phyloP scores from a whole-genome alignment of 2,113 vertebrate species.

The Alethe castanea region DNA sequence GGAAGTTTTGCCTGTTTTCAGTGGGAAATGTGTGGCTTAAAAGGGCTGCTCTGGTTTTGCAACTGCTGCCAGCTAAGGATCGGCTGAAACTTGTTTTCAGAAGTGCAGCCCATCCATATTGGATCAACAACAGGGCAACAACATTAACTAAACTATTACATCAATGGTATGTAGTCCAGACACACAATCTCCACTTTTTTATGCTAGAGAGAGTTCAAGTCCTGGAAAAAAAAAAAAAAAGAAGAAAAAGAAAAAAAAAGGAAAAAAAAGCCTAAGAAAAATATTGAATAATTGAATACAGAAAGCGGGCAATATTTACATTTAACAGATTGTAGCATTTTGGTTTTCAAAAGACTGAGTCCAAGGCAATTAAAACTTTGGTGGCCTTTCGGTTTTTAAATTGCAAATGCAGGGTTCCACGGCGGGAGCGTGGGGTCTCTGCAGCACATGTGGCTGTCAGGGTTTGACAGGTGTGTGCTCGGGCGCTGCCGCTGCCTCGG shows the following conservation, averaged over 20 bases:
- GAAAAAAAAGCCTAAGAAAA: neutral
- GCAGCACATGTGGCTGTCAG: slow-evolving; percentile 65
- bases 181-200: neutral
- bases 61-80: neutral
- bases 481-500: slow-evolving; percentile 41
- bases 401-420: slow-evolving; percentile 2
- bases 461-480: slow-evolving; percentile 77
- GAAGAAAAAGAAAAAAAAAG: neutral
- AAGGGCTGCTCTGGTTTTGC: neutral
- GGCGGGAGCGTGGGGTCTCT: neutral
- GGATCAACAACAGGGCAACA: neutral
- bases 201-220: neutral
- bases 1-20: neutral
- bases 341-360: slow-evolving; percentile 20
- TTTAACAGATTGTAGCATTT: slow-evolving; percentile 53
- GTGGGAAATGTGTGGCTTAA: neutral
- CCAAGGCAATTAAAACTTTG: slow-evolving; percentile 54
- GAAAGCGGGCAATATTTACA: slow-evolving; percentile 24
- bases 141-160: neutral
- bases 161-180: neutral
- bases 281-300: neutral
- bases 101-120: too few relatives aligned
- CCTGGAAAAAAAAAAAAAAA: neutral
- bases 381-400: slow-evolving; percentile 50
- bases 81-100: neutral